phyloP scores from a whole-genome alignment of 2,797 vertebrate genomes.

The Prionace glauca region DNA sequence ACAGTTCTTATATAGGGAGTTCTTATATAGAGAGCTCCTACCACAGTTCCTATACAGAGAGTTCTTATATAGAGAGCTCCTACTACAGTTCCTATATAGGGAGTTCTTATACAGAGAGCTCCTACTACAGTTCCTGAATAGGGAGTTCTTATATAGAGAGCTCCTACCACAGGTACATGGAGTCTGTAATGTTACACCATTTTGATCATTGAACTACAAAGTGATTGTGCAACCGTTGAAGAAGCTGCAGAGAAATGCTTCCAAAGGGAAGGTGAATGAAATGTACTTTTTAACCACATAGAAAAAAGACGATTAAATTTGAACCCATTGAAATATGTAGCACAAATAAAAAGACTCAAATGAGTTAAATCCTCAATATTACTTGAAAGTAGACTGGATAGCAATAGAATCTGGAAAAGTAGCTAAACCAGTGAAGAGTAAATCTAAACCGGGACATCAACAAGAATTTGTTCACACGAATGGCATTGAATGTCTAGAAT shows the following conservation, averaged over 20 bases:
- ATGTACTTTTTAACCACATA: neutral
- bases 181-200: neutral
- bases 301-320: neutral
- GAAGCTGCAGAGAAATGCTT: neutral
- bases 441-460: neutral
- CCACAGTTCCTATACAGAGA: no score
- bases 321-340: neutral
- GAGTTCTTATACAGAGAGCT: no score
- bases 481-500: neutral
- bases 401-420: neutral
- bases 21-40: no score
- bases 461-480: neutral
- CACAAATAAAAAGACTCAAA: neutral
- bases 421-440: neutral
- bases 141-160: no score
- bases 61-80: no score
- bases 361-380: neutral
- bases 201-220: neutral
- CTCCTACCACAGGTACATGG: neutral
- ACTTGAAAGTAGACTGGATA: neutral
- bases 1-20: no score
- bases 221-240: neutral
- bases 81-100: no score
- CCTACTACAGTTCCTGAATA: no score
- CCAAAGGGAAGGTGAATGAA: neutral